Base-by-base conservation (phyloP, 2,797 vertebrate species). In the Odontamblyopus rebecca region DNA sequence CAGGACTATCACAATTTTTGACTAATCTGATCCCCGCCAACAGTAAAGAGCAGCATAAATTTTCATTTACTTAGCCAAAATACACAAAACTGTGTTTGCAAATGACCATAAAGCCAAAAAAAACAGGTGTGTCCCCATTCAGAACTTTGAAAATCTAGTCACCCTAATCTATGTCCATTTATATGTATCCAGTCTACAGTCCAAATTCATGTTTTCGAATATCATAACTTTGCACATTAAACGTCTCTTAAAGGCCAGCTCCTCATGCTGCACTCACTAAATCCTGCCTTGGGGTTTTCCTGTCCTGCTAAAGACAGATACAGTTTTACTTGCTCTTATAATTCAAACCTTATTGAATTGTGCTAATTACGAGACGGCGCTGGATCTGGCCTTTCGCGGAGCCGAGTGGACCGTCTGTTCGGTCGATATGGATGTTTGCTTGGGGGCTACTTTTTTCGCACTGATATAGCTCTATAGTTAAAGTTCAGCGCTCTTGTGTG, bases 281-380 rank as follows among this genome's bases (percentile, higher is more conserved):
- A 51, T 30, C 64, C 26, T 66, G 48, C 48, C 65, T 53, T 19
- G 27, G 18, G 65, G 65, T 32, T 53, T 9, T 30, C 51, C 27
- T 18, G n/a, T 35, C 26, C 64, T 29, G 48, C 64, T 30, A 5
- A 51, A 53, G 64, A 51, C 48, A 44, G 23, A 67, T 67, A 67
- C 27, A 53, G 30, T 67, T 67, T 38, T 19, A 67, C 16, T 53
- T 50, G 26, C 27, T 44, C 44, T 50, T 67, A 67, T 30, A 67
- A 53, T 67, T 53, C 48, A 67, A 51, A 29, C 16, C 65, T 67
- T 48, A 67, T 67, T 67, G 65, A 53, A 53, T 67, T 53, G 65
- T 67, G 65, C 30, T 67, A 32, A 67, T 67, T 67, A 53, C 9
- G 9, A 51, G 44, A 15, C 26, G 27, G 15, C 19, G 64, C 50